These are phyloP conservation scores for Percopsis omiscomaycus DNA, from an alignment of 2,797 vertebrate species.

Conservation along the genomic window DNA sequence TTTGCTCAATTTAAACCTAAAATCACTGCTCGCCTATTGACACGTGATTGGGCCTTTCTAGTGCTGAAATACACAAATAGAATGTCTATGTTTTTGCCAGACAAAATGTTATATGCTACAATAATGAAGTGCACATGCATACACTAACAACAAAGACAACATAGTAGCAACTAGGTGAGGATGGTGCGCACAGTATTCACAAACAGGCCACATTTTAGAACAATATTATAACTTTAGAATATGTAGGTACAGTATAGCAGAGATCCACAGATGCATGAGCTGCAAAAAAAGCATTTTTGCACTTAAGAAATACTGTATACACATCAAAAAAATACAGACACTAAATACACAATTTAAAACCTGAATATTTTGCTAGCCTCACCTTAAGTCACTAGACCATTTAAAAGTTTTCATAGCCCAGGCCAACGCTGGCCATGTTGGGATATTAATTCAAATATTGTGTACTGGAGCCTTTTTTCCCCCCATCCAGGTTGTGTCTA, in stretches of 20 bases:
- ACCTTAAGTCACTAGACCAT: constrained; percentile 34
- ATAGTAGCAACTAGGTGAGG: constrained; percentile 6
- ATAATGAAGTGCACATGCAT: constrained; percentile 27
- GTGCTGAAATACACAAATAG: constrained; percentile 42
- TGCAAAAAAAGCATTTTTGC: constrained; percentile 52
- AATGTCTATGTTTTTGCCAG: constrained; percentile 55
- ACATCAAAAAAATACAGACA: constrained; percentile 14
- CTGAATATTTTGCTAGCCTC: constrained; percentile 34
- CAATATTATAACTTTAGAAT: constrained; percentile 33
- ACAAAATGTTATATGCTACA: constrained; percentile 33
- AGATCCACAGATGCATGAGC: constrained; percentile 46
- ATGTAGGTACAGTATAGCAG: constrained; percentile 21
- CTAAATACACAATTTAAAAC: not conserved
- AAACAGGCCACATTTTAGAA: constrained; percentile 36
- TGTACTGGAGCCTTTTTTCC: constrained; percentile 44
- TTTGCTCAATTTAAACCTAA: no score
- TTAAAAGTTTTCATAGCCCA: constrained; percentile 41
- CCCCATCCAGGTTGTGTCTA: constrained; percentile 36
- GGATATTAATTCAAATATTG: constrained; percentile 37
- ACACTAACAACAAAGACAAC: constrained; percentile 12
- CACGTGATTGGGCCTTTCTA: no score
- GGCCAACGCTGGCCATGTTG: constrained; percentile 45
- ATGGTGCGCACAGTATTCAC: constrained; percentile 47
- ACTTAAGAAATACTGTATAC: constrained; percentile 49
- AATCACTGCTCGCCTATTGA: no score